Evolutionary conservation across 2,888 invertebrate species (phyloP).

Genomic region (Eupeodes luniger): DNA sequence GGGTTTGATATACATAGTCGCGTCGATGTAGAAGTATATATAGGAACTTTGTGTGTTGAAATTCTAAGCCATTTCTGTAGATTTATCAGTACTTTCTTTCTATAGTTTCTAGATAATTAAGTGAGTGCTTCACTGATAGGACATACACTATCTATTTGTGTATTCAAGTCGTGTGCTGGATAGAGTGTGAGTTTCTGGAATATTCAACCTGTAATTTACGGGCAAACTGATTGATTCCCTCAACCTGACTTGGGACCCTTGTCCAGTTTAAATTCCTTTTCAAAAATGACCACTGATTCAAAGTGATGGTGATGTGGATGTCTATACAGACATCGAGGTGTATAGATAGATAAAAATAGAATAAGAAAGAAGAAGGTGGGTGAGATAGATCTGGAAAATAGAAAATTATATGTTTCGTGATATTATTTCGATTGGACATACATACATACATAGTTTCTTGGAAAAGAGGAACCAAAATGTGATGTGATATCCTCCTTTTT

Average conservation of each 20-base stretch:
- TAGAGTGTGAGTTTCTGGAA: conserved; percentile 55
- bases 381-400: conserved; percentile 58
- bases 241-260: conserved; percentile 51
- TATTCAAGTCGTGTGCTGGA: conserved; percentile 21
- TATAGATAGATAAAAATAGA: not conserved
- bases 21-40: not conserved
- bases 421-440: conserved; percentile 52
- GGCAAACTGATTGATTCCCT: conserved; percentile 70
- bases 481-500: conserved; percentile 40
- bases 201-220: conserved; percentile 69
- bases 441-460: conserved; percentile 46
- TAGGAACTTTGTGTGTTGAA: conserved; percentile 47
- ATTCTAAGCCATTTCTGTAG: conserved; percentile 29
- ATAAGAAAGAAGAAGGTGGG: conserved; percentile 57
- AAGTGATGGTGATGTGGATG: not conserved
- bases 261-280: conserved; percentile 63
- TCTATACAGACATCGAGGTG: not conserved
- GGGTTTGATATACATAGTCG: conserved; percentile 16
- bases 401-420: conserved; percentile 72
- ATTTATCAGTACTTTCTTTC: conserved; percentile 51
- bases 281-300: conserved; percentile 44
- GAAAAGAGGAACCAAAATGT: conserved; percentile 52
- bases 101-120: conserved; percentile 60
- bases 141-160: conserved; percentile 34
- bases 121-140: conserved; percentile 44